Conservation (phyloP, 2,888 invertebrate species). For the Tetrapedia diversipes region DNA sequence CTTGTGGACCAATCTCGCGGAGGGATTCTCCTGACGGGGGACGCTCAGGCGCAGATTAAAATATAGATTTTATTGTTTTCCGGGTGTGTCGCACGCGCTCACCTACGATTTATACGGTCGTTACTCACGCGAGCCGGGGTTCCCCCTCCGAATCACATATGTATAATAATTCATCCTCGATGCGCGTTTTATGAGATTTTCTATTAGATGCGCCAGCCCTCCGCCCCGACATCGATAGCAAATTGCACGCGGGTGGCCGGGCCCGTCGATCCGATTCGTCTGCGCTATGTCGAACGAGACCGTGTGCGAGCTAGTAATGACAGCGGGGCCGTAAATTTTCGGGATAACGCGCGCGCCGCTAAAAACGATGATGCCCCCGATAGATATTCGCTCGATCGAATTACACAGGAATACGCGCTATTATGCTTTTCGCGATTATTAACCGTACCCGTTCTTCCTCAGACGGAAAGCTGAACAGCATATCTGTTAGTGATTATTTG, state of each 20-base stretch:
- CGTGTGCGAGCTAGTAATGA: constrained; percentile 49
- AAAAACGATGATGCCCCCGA: constrained; percentile 31
- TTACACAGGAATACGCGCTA: not conserved
- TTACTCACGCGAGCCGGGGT: constrained; percentile 74
- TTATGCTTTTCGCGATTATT: not conserved
- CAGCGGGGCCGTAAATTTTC: constrained; percentile 52
- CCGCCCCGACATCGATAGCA: constrained; percentile 63
- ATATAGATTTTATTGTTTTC: constrained; percentile 82
- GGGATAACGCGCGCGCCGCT: constrained; percentile 27
- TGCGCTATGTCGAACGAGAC: constrained; percentile 19
- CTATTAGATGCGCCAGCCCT: constrained; percentile 69
- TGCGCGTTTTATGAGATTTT: constrained; percentile 74
- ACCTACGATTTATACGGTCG: constrained; percentile 76
- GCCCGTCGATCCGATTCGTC: constrained; percentile 40
- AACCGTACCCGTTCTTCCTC: too few relatives aligned
- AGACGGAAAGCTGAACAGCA: too few relatives aligned
- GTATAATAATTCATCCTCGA: constrained; percentile 74
- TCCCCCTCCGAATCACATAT: constrained; percentile 70
- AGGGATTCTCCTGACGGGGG: constrained; percentile 61
- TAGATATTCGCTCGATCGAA: constrained; percentile 6
- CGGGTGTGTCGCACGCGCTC: constrained; percentile 68
- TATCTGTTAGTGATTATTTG: too few relatives aligned
- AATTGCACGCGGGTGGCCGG: constrained; percentile 57
- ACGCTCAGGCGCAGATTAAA: constrained; percentile 76
- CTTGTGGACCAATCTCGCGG: constrained; percentile 60